Evolutionary conservation across 2,113 vertebrate species (phyloP).

Genomic region (Tachycineta bicolor): DNA sequence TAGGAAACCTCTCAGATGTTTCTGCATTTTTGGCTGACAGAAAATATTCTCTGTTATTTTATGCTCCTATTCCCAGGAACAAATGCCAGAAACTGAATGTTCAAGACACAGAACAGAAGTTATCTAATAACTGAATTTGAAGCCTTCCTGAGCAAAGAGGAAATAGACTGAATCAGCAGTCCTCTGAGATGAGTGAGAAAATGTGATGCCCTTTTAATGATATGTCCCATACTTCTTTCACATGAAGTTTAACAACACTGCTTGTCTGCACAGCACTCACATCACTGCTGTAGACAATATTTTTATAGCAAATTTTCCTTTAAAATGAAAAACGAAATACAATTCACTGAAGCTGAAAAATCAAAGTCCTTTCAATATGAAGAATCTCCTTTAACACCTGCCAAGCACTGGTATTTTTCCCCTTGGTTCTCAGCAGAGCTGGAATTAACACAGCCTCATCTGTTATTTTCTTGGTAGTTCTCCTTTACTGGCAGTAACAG

Average conservation of each 20-base stretch:
- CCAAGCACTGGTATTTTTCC: neutral
- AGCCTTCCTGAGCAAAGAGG: constrained; percentile 41
- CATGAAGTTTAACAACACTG: neutral
- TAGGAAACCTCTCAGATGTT: constrained; percentile 63
- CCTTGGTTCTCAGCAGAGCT: neutral
- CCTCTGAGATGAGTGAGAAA: constrained; percentile 23
- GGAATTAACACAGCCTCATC: constrained; percentile 3
- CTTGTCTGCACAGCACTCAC: neutral
- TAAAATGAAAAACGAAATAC: neutral
- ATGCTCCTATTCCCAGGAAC: constrained; percentile 68
- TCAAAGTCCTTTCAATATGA: neutral
- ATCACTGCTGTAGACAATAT: neutral
- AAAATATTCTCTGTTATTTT: constrained; percentile 69
- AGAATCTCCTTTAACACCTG: neutral
- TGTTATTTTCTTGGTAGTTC: neutral
- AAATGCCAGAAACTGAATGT: constrained; percentile 62
- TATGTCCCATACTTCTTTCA: neutral
- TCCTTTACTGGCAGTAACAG: neutral
- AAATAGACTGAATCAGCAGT: constrained; percentile 43
- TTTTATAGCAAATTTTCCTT: neutral
- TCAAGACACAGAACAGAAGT: constrained; percentile 56
- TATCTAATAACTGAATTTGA: constrained; percentile 25
- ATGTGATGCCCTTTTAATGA: constrained; percentile 5
- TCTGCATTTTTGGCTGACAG: constrained; percentile 63
- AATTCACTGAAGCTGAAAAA: neutral